Evolutionary conservation across 1,140 invertebrate genomes (phyloP), one percentile per base, ranked within the genome.

Genomic region (Aricia agestis): DNA sequence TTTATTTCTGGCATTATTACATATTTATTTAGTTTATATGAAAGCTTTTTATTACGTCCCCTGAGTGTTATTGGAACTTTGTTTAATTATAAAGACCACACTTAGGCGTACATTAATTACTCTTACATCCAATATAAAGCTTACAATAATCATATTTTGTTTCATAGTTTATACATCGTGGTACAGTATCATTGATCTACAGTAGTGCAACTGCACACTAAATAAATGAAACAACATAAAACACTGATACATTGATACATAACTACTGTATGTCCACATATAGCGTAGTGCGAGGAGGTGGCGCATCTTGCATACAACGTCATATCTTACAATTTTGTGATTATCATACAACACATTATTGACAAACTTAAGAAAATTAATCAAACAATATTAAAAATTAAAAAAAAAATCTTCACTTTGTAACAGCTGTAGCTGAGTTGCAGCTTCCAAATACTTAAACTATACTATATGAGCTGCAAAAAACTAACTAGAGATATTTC

Each of bases 251-350:
- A 74, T 71, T 5, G 42, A 74, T 59, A 59, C 52, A 58, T 61
- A 71, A 68, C 72, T 74, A 74, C 72, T 71, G 18, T 58, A 68
- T 52, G 59, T 68, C 45, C 63, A 32, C 69, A 67, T 65, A 68
- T 67, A 32, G 41, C 67, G 25, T 42, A 66, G 69, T 74, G 69
- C 69, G 58, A 36, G 31, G n/a, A 58, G 70, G 70, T 58, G 68
- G 66, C 42, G 42, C 66, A 65, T 68, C 32, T 59, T 66, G 67
- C 58, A 68, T 61, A 45, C 57, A 67, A 66, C 68, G 42, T 66
- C 36, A 61, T 63, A 61, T 67, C 18, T 70, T 67, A 66, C 67
- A 67, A 74, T 67, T 67, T 45, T 70, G 70, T 65, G 69, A 31
- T 68, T 66, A 36, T 36, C 9, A 9, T 36, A 36, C 66, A 67